A percentile compares a stretch with the other conserved stretches of the same genome.
These are phyloP conservation scores for Pangasius larnaudii DNA, from an alignment of 2,797 vertebrate species.

Conservation along the genomic window DNA sequence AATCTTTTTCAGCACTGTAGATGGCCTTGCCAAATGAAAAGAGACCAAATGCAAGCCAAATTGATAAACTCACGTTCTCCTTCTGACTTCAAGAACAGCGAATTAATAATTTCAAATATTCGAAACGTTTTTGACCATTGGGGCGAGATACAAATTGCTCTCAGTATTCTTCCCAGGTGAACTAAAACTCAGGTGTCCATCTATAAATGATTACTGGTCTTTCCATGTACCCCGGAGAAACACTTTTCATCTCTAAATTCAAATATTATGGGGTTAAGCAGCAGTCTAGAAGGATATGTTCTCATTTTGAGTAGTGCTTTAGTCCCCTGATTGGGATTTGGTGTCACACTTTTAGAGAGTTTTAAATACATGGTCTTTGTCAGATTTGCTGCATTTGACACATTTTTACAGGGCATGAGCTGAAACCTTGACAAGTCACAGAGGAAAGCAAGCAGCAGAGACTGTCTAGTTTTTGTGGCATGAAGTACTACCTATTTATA, in stretches of 20 bases:
- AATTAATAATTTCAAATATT: not conserved
- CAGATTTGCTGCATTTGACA: not conserved
- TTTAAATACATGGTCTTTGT: not conserved
- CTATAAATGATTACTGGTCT: not conserved
- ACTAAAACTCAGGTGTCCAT: not conserved
- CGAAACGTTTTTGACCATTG: not conserved
- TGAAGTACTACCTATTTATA: not conserved
- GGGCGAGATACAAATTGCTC: not conserved
- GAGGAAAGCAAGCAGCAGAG: not conserved
- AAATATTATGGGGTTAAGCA: not conserved
- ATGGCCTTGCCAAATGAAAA: not conserved
- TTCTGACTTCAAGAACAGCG: not conserved
- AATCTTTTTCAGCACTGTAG: not conserved
- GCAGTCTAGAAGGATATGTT: not conserved
- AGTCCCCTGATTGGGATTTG: not conserved
- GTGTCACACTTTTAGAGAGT: constrained; percentile 6
- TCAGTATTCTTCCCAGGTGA: not conserved
- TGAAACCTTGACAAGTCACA: not conserved
- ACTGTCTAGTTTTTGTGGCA: not conserved
- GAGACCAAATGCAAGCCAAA: not conserved
- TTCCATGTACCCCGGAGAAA: not conserved
- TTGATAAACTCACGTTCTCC: not conserved
- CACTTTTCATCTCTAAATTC: not conserved
- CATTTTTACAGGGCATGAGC: constrained; percentile 11
- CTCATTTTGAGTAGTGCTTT: constrained; percentile 1